Percentiles rank a stretch among this genome's conserved stretches.
Evolutionary conservation across 2,113 vertebrate species (phyloP).

Genomic region (Ageneiosus marmoratus): DNA sequence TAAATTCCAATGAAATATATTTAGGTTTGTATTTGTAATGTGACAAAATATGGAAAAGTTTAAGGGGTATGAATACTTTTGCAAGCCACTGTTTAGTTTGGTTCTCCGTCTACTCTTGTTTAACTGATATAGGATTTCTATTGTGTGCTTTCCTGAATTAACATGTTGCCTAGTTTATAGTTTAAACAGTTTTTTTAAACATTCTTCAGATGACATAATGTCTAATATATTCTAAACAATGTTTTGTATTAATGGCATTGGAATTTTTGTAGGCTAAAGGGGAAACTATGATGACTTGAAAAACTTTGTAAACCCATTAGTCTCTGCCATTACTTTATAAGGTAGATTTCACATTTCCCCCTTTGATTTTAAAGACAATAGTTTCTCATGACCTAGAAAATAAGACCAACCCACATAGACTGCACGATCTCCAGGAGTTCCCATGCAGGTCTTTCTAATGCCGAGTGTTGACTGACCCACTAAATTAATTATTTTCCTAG

Average conservation of each 20-base stretch:
- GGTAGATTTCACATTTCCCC: conserved; percentile 27
- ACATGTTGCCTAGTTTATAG: not conserved
- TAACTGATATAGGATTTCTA: not conserved
- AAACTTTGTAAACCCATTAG: not conserved
- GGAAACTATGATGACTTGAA: conserved; percentile 47
- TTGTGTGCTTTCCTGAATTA: not conserved
- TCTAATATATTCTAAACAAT: not conserved
- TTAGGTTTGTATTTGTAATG: no score
- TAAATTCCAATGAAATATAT: no score
- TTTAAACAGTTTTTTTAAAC: not conserved
- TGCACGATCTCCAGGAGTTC: conserved; percentile 7
- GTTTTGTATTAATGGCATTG: not conserved
- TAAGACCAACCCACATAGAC: conserved; percentile 48
- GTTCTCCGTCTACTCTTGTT: no score
- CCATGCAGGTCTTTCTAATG: not conserved
- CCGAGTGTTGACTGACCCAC: not conserved
- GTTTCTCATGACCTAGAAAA: conserved; percentile 70
- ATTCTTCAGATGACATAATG: not conserved
- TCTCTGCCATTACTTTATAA: conserved; percentile 54
- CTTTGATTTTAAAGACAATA: conserved; percentile 37
- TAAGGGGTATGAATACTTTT: no score
- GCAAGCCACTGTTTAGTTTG: no score
- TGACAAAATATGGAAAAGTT: no score
- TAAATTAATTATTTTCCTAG: not conserved
- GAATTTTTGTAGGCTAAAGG: conserved; percentile 50